Conservation (phyloP, 2,797 vertebrate genomes). For the Harpagifer antarcticus region DNA sequence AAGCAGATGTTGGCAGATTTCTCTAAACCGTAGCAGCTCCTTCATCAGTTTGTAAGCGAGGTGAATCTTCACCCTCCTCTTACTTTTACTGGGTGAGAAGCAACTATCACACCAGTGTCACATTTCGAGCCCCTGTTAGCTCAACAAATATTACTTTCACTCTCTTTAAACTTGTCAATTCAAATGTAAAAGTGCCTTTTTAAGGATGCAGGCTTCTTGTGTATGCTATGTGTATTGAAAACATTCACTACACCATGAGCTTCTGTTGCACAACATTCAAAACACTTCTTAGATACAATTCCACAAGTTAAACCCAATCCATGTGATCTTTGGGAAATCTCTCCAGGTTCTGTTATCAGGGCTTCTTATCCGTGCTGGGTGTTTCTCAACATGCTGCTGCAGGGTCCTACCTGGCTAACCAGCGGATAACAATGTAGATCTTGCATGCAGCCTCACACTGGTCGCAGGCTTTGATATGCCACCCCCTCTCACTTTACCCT, state of each 20-base stretch:
- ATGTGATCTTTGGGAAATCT: conserved; percentile 42
- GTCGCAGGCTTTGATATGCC: conserved; percentile 53
- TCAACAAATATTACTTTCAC: conserved; percentile 48
- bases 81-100: conserved; percentile 59
- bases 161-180: conserved; percentile 15
- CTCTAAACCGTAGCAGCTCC: not conserved
- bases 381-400: conserved; percentile 57
- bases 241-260: not conserved
- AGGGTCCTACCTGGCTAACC: conserved; percentile 23
- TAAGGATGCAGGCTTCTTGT: not conserved
- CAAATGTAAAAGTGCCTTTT: conserved; percentile 19
- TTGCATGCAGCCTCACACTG: conserved; percentile 13
- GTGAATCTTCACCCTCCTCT: conserved; percentile 45
- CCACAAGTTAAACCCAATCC: conserved; percentile 43
- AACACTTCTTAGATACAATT: conserved; percentile 64
- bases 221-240: not conserved
- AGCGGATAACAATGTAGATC: conserved; percentile 1
- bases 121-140: conserved; percentile 68
- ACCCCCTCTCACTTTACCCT: conserved; percentile 14
- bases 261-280: conserved; percentile 16
- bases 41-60: conserved; percentile 9
- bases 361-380: conserved; percentile 27
- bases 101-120: conserved; percentile 62
- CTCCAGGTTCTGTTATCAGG: conserved; percentile 44
- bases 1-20: not conserved